A percentile compares a stretch with the other conserved stretches of the same genome.
phyloP scores from a whole-genome alignment of 2,113 vertebrate genomes.

The Scopus umbretta region DNA sequence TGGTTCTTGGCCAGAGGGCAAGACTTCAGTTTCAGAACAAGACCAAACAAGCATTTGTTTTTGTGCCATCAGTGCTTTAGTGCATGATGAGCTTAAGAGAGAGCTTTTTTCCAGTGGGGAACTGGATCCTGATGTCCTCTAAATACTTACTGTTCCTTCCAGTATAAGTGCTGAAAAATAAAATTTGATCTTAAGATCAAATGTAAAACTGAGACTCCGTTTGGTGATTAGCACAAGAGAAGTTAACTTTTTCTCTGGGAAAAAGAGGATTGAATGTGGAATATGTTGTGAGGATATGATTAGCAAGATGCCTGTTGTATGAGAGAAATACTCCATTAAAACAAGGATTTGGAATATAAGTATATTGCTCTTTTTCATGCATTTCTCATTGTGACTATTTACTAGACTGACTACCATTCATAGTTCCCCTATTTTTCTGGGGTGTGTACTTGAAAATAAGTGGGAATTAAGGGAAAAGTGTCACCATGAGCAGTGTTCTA shows the following conservation, averaged over 20 bases:
- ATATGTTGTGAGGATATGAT: background rate
- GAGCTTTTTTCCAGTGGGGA: background rate
- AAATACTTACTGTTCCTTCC: background rate
- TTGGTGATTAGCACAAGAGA: background rate
- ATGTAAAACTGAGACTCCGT: background rate
- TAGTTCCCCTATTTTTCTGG: background rate
- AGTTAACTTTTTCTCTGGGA: background rate
- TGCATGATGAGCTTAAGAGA: background rate
- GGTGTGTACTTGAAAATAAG: background rate
- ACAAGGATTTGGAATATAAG: background rate
- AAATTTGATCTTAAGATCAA: background rate
- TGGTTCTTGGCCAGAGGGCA: conserved; percentile 45
- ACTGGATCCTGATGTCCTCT: background rate
- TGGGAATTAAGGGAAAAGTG: background rate
- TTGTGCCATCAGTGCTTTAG: background rate
- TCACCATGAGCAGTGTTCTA: background rate
- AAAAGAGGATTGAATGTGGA: background rate
- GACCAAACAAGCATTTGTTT: conserved; percentile 56
- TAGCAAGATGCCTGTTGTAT: background rate
- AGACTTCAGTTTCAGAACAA: conserved; percentile 19
- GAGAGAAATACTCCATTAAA: background rate
- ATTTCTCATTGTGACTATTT: background rate
- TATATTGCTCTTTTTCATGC: background rate
- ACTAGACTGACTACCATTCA: background rate
- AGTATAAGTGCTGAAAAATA: background rate